A percentile compares a stretch with the other conserved stretches of the same genome.
Conservation (phyloP, 2,797 vertebrate genomes). For the Huso huso region DNA sequence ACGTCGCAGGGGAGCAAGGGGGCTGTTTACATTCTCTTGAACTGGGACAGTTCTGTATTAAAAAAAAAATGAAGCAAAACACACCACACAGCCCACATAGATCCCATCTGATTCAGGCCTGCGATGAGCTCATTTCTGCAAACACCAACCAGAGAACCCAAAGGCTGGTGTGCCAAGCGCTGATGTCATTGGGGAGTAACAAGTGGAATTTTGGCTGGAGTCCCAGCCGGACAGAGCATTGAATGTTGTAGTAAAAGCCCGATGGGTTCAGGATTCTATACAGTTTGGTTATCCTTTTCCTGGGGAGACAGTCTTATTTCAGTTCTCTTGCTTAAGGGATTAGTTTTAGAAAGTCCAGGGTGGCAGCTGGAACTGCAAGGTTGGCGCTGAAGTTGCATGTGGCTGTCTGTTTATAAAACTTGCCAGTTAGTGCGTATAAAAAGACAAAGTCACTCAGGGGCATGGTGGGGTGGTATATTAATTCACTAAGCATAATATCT, state of each 20-base stretch:
- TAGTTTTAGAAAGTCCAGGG: too few relatives aligned
- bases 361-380: too few relatives aligned
- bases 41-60: neutral
- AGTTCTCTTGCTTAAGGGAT: neutral
- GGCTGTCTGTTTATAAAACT: too few relatives aligned
- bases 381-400: too few relatives aligned
- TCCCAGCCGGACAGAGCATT: neutral
- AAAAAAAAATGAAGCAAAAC: neutral
- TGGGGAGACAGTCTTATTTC: neutral
- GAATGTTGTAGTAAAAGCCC: neutral
- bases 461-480: too few relatives aligned
- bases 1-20: neutral
- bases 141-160: neutral
- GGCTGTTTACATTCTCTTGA: neutral
- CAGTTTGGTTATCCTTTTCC: neutral
- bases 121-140: neutral
- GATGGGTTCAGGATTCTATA: neutral
- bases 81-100: neutral
- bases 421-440: too few relatives aligned
- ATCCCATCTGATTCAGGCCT: neutral
- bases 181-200: neutral
- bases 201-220: neutral
- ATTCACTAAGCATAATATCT: too few relatives aligned
- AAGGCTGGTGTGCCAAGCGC: neutral
- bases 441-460: too few relatives aligned